Base-by-base conservation (phyloP, 2,113 vertebrate species). In the Cyprinodon variegatus region DNA sequence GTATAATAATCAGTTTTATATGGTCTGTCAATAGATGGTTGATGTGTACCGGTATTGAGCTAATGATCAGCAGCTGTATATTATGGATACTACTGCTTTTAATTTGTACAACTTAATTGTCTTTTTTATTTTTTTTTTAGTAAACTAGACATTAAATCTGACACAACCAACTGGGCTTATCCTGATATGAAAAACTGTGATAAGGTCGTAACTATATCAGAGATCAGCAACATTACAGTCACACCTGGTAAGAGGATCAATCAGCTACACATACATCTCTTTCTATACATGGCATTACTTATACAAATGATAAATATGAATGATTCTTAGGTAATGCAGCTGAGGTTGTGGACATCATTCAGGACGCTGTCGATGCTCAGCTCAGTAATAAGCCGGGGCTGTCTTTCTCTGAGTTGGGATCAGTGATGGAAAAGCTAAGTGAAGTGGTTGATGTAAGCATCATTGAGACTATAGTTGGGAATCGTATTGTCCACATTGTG, bases 131-230 rank as follows among this genome's bases (percentile, higher is more conserved):
- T 15, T 62, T 1, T 73, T 7, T 67, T 61, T 67, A 95, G 94
- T 75, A 82, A 88, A 74, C 75, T 95, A 76, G 62, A 90, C 65
- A 80, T 66, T 45, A 69, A 76, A 39, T 92, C 83, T 0, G 92
- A 94, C 74, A 66, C 22, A 46, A 84, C 94, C 73, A 91, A 88
- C 29, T 97, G 97, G 96, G 89, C 89, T 81, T 86, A 86, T 40
- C 93, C 95, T 61, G 82, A 94, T 17, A 70, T 96, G 87, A 91
- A 76, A 40, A 68, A 83, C 48, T 98, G 96, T 79, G 69, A 84
- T 3, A 86, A 91, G 40, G 45, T 94, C 67, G 15, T 92, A 70
- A 86, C 38, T 84, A 96, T 97, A 72, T 67, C 91, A 72, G 94
- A 93, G 61, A 91, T 99, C 64, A 77, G 90, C 69, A 82, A 94